Percentiles rank a stretch among this genome's conserved stretches.
Evolutionary conservation across 1,140 invertebrate species (phyloP).

Genomic region (Cyphomyrmex costatus): DNA sequence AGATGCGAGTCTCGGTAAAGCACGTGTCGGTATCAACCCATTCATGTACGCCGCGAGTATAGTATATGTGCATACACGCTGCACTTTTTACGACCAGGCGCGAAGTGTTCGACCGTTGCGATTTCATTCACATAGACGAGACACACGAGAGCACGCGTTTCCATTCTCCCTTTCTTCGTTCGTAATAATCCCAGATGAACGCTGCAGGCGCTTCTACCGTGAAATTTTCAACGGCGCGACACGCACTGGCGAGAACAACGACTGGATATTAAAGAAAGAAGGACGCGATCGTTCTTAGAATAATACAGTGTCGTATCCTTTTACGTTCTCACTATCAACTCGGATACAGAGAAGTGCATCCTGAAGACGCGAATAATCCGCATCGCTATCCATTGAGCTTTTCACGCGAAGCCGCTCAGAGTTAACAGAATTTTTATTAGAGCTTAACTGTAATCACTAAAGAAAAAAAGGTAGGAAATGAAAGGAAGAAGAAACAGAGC

Average conservation of each 20-base stretch:
- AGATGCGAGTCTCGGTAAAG: constrained; percentile 39
- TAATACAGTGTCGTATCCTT: constrained; percentile 23
- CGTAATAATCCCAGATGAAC: constrained; percentile 48
- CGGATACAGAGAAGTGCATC: neutral
- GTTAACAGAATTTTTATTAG: constrained; percentile 6
- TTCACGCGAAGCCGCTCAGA: neutral
- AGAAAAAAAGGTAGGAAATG: neutral
- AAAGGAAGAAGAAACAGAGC: neutral
- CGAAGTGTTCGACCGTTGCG: constrained; percentile 51
- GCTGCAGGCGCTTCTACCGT: constrained; percentile 31
- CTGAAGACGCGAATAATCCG: constrained; percentile 21
- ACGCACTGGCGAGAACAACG: constrained; percentile 39
- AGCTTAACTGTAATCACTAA: constrained; percentile 14
- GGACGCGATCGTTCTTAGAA: constrained; percentile 32
- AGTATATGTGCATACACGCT: constrained; percentile 31
- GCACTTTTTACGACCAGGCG: constrained; percentile 51
- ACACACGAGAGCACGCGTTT: neutral
- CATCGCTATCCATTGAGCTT: neutral
- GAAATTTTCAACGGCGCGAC: constrained; percentile 48
- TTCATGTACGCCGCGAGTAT: constrained; percentile 37
- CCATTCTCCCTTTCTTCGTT: constrained; percentile 57
- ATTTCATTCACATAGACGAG: constrained; percentile 48
- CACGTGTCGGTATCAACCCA: constrained; percentile 34
- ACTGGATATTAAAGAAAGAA: constrained; percentile 31
- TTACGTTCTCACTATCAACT: constrained; percentile 32